Percentiles rank a stretch among this genome's conserved stretches.
Conservation (phyloP, 2,797 vertebrate species). For the Gymnoscopelus braueri region DNA sequence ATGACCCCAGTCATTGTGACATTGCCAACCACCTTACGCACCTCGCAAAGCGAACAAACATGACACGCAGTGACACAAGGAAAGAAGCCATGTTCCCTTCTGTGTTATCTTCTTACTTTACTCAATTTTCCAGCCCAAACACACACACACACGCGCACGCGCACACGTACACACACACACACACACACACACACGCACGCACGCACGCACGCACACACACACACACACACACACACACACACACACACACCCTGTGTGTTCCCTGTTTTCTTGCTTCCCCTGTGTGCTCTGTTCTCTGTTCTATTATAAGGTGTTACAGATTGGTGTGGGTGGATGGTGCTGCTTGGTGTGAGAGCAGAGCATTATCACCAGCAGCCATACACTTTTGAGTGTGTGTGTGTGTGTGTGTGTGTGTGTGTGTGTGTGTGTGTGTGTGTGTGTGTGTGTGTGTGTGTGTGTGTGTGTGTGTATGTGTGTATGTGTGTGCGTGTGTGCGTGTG, state of each 20-base stretch:
- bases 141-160: no score
- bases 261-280: conserved; percentile 11
- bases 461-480: not conserved
- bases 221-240: no score
- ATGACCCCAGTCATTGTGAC: conserved; percentile 9
- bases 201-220: no score
- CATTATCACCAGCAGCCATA: conserved; percentile 50
- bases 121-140: not conserved
- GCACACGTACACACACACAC: no score
- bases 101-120: not conserved
- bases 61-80: conserved; percentile 1
- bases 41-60: not conserved
- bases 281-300: conserved; percentile 14
- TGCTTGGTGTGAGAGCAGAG: conserved; percentile 52
- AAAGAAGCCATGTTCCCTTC: not conserved
- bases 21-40: not conserved
- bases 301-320: conserved; percentile 51
- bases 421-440: conserved; percentile 9
- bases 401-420: conserved; percentile 16
- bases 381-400: conserved; percentile 34
- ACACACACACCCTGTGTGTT: not conserved
- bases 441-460: not conserved
- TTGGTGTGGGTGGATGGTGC: conserved; percentile 72
- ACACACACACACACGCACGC: no score
- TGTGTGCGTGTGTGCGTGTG: not conserved